Percentiles rank a stretch among this genome's conserved stretches.
Conservation (phyloP, 2,113 vertebrate genomes). For the Piprites chloris region DNA sequence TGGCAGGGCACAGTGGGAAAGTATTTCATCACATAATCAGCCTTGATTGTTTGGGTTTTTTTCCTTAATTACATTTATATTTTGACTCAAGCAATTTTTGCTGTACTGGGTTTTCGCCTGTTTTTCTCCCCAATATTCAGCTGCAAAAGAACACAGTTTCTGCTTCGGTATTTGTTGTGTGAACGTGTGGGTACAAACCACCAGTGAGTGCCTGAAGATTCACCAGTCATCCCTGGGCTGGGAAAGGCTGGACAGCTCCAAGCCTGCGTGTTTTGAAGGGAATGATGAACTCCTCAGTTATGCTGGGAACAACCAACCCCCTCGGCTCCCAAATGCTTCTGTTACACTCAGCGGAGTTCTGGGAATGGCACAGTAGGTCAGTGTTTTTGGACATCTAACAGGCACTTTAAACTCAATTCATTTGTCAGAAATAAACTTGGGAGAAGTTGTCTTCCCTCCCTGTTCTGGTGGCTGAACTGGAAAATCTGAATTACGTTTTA, state of each 20-base stretch:
- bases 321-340: not conserved
- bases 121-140: not conserved
- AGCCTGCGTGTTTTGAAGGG: not conserved
- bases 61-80: not conserved
- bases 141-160: not conserved
- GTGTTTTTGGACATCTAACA: not conserved
- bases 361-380: not conserved
- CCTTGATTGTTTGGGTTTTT: not conserved
- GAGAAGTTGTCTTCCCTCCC: not conserved
- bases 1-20: not conserved
- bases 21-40: not conserved
- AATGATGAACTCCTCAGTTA: not conserved
- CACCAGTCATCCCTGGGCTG: not conserved
- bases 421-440: not conserved
- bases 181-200: not conserved
- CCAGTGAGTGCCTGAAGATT: not conserved
- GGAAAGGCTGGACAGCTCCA: not conserved
- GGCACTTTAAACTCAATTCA: rapidly evolving
- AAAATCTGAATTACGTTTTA: not conserved
- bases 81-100: not conserved
- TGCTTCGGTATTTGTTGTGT: not conserved
- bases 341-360: not conserved
- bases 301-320: not conserved
- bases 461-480: not conserved
- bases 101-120: not conserved